Base-by-base conservation (phyloP, 2,797 vertebrate genomes). In the Petrocephalus sullivani region DNA sequence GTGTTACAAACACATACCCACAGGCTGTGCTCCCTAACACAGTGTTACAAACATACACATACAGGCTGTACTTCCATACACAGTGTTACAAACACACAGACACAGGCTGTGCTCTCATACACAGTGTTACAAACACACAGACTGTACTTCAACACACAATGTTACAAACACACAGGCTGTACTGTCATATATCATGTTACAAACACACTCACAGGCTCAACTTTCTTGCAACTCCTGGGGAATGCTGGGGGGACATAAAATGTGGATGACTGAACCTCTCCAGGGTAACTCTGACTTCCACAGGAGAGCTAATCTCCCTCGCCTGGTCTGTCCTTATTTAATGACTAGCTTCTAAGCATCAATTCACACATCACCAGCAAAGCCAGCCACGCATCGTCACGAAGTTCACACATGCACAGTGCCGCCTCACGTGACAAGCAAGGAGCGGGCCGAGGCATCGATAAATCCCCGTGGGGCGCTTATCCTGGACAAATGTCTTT, bases 291-390 rank as follows among this genome's bases (percentile, higher is more conserved):
- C 56, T 83, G 28, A 88, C 57, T 28, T 4, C 51, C 78, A 61
- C 78, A 21, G 33, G 12, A 46, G 56, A 61, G 71, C 57, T 14
- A 60, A 61, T 14, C 64, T 28, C 33, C 16, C 82, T 54, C 56
- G 51, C 58, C 37, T 67, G n/a, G 3, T 91, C 21, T 49, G 5
- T 71, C 21, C 61, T 21, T 61, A 87, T 64, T 81, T 88, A 85
- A 87, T 89, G 89, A 88, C 81, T 88, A 54, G 87, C 53, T 64
- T 86, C 58, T 87, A 81, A 87, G 61, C 89, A 87, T 89, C 89
- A 90, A 56, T 67, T 58, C 75, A 49, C 28, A 19, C 28, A 12
- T 37, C 81, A 23, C 81, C 2, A 16, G 4, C 54, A 82, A 46
- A 84, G 81, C 81, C 23, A 10, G 5, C n/a, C 7, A 4, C 2